These are phyloP conservation scores for Saguinus midas DNA, from an alignment of 2,113 vertebrate species.

Conservation along the genomic window DNA sequence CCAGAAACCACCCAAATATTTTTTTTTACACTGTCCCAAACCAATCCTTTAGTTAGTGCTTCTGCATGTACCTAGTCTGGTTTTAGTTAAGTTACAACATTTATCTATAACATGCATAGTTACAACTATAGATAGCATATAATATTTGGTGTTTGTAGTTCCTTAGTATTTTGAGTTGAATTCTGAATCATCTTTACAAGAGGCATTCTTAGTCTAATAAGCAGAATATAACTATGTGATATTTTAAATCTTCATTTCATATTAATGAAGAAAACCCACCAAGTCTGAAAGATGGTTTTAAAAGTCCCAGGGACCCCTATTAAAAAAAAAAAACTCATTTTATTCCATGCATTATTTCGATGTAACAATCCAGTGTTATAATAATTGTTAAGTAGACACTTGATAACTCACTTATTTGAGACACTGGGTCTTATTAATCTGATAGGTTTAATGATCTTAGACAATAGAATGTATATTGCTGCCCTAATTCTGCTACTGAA, in stretches of 20 bases:
- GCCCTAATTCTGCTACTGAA: not conserved
- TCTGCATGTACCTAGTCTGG: not conserved
- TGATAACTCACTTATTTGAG: constrained; percentile 7
- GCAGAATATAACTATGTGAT: not conserved
- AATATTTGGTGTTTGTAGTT: not conserved
- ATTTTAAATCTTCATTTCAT: not conserved
- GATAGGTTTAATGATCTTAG: not conserved
- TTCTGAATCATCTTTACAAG: not conserved
- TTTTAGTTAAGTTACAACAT: not conserved
- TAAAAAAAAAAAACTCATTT: not conserved
- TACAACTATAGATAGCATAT: not conserved
- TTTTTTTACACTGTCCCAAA: not conserved
- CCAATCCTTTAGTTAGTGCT: not conserved
- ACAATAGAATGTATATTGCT: not conserved
- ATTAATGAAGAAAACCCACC: not conserved
- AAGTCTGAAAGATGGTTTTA: not conserved
- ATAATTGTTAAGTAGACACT: not conserved
- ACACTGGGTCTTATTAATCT: not conserved
- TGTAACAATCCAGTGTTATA: not conserved
- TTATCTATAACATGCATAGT: not conserved
- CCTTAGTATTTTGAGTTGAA: not conserved
- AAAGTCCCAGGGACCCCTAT: not conserved
- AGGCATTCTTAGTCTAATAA: not conserved
- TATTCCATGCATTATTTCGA: not conserved
- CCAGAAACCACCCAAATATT: not conserved